Conservation (phyloP, 2,113 vertebrate species). For the Phaetusa simplex region DNA sequence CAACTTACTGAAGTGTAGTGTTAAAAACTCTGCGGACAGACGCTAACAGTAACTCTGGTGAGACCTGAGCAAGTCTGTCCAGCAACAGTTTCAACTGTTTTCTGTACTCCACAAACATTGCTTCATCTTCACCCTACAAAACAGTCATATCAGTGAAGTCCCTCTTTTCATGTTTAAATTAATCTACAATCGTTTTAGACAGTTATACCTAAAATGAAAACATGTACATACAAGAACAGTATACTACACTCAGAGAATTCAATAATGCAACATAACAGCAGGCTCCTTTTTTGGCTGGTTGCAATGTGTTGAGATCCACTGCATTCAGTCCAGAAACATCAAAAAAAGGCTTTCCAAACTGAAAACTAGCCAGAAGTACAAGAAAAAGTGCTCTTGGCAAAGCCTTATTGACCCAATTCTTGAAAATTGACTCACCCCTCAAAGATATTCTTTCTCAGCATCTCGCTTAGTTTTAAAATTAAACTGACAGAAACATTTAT, state of each 20-base stretch:
- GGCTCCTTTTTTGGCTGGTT: background rate
- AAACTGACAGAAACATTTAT: background rate
- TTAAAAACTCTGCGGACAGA: conserved; percentile 91
- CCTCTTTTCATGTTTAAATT: background rate
- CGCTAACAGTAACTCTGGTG: conserved; percentile 91
- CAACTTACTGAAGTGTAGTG: conserved; percentile 89
- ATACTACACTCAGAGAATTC: background rate
- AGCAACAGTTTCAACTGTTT: conserved; percentile 96
- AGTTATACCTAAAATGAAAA: background rate
- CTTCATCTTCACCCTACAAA: conserved; percentile 94
- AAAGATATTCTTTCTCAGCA: background rate
- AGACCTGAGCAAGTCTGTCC: conserved; percentile 95
- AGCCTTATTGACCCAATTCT: background rate
- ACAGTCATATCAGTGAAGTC: background rate
- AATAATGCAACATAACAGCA: background rate
- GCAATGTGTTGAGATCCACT: background rate
- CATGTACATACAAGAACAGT: background rate
- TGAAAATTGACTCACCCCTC: conserved; percentile 1
- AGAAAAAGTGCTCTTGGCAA: background rate
- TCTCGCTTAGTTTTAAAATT: background rate
- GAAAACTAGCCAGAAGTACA: background rate
- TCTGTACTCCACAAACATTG: conserved; percentile 99
- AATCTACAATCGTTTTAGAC: background rate
- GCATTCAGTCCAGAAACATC: background rate
- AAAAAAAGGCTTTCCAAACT: background rate